Evolutionary conservation across 2,888 invertebrate genomes (phyloP).

Genomic region (Amorpha juglandis): DNA sequence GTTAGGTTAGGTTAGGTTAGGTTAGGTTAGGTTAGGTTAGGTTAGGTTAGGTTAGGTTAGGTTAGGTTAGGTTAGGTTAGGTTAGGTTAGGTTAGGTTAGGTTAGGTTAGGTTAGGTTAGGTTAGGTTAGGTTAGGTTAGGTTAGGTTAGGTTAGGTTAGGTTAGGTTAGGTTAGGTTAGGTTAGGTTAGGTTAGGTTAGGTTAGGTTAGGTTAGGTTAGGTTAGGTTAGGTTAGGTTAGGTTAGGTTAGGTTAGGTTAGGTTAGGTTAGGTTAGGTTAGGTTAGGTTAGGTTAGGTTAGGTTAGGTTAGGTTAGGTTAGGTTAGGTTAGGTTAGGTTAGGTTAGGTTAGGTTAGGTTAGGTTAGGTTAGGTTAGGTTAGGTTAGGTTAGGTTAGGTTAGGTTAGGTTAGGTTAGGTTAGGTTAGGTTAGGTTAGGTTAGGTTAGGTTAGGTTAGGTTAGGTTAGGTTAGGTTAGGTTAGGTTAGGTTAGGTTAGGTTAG

Average conservation of each 20-base stretch:
- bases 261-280: conserved; percentile 20
- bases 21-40: too few species aligned
- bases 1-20: too few species aligned
- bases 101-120: too few species aligned
- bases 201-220: conserved; percentile 20
- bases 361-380: conserved; percentile 20
- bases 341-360: conserved; percentile 20
- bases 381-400: conserved; percentile 20
- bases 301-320: conserved; percentile 20
- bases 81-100: too few species aligned
- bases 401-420: conserved; percentile 20
- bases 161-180: conserved; percentile 20
- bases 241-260: conserved; percentile 20
- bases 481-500: conserved; percentile 20
- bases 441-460: conserved; percentile 20
- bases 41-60: too few species aligned
- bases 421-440: conserved; percentile 20
- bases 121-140: conserved; percentile 20
- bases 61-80: too few species aligned
- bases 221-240: conserved; percentile 20
- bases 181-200: conserved; percentile 20
- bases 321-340: conserved; percentile 20
- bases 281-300: conserved; percentile 20
- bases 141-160: conserved; percentile 20
- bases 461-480: conserved; percentile 20